These are phyloP conservation scores for Aphelinus certus DNA, from an alignment of 1,140 invertebrate genomes.

Conservation along the genomic window DNA sequence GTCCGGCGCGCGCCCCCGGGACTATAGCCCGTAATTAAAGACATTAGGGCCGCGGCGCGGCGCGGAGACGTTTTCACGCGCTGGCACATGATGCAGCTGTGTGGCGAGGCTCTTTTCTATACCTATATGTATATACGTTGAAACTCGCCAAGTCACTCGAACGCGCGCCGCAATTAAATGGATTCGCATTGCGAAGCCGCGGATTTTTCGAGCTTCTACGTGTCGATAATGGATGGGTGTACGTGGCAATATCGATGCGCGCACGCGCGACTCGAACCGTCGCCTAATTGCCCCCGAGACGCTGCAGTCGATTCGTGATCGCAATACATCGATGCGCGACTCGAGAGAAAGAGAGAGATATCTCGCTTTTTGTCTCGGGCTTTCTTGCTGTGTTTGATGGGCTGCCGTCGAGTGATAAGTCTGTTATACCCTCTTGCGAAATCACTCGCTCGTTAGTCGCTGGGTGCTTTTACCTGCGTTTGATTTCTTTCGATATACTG, in stretches of 20 bases:
- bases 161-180: constrained; percentile 54
- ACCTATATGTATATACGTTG: background rate
- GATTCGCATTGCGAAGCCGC: constrained; percentile 48
- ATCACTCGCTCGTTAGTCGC: too few species aligned
- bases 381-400: too few species aligned
- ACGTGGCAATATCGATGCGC: background rate
- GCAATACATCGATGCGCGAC: too few species aligned
- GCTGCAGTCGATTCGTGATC: constrained; percentile 6
- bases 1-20: constrained; percentile 41
- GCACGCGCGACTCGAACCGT: background rate
- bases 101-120: background rate
- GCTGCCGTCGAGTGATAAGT: too few species aligned
- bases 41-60: constrained; percentile 49
- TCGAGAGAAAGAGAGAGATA: too few species aligned
- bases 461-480: too few species aligned
- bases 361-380: too few species aligned
- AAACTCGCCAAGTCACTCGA: constrained; percentile 24
- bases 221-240: background rate
- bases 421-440: too few species aligned
- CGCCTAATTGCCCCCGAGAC: constrained; percentile 9
- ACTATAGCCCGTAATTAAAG: constrained; percentile 57
- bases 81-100: background rate
- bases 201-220: background rate
- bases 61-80: constrained; percentile 37
- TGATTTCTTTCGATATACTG: too few species aligned